Evolutionary conservation across 1,140 invertebrate species (phyloP), one percentile per base, ranked within the genome.

Genomic region (Macrostomum lignano): DNA sequence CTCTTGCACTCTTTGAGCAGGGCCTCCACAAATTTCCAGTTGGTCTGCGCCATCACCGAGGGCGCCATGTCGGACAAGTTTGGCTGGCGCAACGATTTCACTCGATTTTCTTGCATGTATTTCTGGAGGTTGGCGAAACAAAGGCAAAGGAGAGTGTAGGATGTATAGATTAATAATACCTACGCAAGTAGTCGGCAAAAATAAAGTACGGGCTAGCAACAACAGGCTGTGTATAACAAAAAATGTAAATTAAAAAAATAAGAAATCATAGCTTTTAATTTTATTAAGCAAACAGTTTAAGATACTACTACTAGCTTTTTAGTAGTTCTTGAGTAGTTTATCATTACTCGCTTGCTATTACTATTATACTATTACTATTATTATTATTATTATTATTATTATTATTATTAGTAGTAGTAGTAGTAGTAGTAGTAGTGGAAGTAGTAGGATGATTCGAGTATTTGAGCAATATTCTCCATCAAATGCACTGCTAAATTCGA

Each of bases 21-120:
- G 47, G 84, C 81, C 49, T 94, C 79, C 13, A 98, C 82, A 63
- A 96, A 96, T 24, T 76, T 79, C 73, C 79, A 86, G 58, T 96
- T 93, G 10, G 78, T 78, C 55, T 91, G 79, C n/a, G 78, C 79
- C 41, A 61, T 48, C n/a, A 47, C 46, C 7, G 44, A 38, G 4
- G 46, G 43, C 3, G 48, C 46, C 44, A 52, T 51, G 30, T 58
- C 55, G 10, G 52, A 47, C 31, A 56, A 40, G 29, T 49, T 48
- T 7, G 55, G 50, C 34, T 58, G 47, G 9, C 46, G 40, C 9
- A 51, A 33, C 13, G 38, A 42, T 37, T 55, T 56, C 17, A 38
- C 42, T 25, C 51, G 36, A 3, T 49, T 47, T 38, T 59, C 54
- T 34, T 54, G 51, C 22, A 59, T 47, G 34, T 48, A 56, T 42